phyloP scores from a whole-genome alignment of 2,797 vertebrate species.

The Cichlasoma orientale region DNA sequence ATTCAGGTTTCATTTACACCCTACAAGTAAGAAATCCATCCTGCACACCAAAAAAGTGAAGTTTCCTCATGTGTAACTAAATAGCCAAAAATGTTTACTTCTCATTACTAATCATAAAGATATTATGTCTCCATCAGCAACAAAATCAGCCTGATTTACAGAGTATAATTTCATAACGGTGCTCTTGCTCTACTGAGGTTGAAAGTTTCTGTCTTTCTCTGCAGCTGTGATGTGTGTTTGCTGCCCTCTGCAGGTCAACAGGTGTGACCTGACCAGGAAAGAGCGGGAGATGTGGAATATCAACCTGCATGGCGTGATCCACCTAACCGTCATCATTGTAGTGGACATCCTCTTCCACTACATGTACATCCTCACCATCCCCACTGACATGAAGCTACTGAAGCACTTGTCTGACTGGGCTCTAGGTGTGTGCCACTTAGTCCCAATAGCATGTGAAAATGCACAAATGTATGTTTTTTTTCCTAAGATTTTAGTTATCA shows the following conservation, averaged over 20 bases:
- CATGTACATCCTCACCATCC: conserved; percentile 96
- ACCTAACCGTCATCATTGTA: conserved; percentile 78
- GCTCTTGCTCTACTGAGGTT: not conserved
- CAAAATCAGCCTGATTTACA: not conserved
- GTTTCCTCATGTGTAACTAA: not conserved
- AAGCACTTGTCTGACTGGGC: conserved; percentile 91
- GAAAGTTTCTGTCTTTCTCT: rapidly evolving
- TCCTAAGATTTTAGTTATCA: too few species aligned
- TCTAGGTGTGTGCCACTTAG: conserved; percentile 77
- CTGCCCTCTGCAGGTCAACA: conserved; percentile 82
- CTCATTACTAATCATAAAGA: not conserved
- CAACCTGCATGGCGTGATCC: conserved; percentile 77
- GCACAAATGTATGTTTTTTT: not conserved
- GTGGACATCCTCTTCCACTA: conserved; percentile 94
- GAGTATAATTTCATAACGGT: rapidly evolving
- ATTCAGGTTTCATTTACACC: not conserved
- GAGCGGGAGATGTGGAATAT: conserved; percentile 92
- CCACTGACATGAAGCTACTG: conserved; percentile 88
- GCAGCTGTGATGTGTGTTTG: conserved; percentile 24
- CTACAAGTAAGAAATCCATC: not conserved
- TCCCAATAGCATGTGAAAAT: not conserved
- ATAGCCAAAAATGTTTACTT: not conserved
- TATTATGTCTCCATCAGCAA: not conserved
- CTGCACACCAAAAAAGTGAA: not conserved
- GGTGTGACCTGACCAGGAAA: conserved; percentile 79